Conservation (phyloP, 2,888 invertebrate genomes). For the Pycnomerus fuliginosus region DNA sequence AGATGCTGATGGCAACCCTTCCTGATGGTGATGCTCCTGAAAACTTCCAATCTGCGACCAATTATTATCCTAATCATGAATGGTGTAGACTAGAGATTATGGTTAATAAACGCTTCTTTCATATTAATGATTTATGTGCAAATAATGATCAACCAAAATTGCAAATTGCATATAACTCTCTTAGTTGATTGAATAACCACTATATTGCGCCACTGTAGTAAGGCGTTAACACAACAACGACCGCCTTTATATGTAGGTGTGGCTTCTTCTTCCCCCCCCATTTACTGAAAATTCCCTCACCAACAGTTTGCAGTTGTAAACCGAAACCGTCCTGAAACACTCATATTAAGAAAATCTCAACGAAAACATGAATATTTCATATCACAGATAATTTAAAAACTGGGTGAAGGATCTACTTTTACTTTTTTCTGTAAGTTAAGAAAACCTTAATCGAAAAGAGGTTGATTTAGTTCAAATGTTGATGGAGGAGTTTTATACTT, state of each 20-base stretch:
- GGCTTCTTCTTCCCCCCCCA: slow-evolving; percentile 19
- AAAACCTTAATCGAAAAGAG: too few species aligned
- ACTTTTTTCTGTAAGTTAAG: too few species aligned
- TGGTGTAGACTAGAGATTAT: too few species aligned
- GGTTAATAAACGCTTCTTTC: slow-evolving; percentile 20
- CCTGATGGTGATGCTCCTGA: too few species aligned
- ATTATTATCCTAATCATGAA: too few species aligned
- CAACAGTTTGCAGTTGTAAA: slow-evolving; percentile 8
- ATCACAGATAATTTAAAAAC: too few species aligned
- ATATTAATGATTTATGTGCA: slow-evolving; percentile 16
- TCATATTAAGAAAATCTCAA: not conserved
- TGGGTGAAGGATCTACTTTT: too few species aligned
- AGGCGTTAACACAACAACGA: slow-evolving; percentile 14
- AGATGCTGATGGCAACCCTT: slow-evolving; percentile 14
- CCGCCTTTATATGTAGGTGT: slow-evolving; percentile 22
- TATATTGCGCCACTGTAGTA: slow-evolving; percentile 18
- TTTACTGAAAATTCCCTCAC: not conserved
- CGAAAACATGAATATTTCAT: not conserved
- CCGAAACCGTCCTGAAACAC: slow-evolving; percentile 4
- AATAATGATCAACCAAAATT: too few species aligned
- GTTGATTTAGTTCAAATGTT: too few species aligned
- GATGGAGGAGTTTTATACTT: too few species aligned
- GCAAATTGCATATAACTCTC: slow-evolving; percentile 5
- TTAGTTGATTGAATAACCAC: slow-evolving; percentile 5
- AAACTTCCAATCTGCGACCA: too few species aligned